Percentiles rank a stretch among this genome's conserved stretches.
Evolutionary conservation across 2,113 vertebrate species (phyloP).

Genomic region (Passer montanus): DNA sequence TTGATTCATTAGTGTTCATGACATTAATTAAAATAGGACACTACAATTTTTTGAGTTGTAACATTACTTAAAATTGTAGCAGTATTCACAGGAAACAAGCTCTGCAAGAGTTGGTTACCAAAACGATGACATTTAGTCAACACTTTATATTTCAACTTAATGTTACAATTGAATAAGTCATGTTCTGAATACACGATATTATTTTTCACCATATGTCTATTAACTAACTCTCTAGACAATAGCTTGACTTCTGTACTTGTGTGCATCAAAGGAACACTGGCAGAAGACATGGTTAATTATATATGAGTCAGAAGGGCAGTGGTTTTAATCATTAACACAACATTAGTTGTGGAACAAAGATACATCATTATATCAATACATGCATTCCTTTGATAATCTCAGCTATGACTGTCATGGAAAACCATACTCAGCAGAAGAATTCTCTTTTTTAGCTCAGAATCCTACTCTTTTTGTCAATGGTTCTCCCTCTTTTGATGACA

Average conservation of each 20-base stretch:
- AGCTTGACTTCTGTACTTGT: background rate
- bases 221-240: background rate
- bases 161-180: background rate
- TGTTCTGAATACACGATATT: background rate
- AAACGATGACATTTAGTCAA: background rate
- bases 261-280: background rate
- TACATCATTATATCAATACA: background rate
- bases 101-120: background rate
- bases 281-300: background rate
- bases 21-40: background rate
- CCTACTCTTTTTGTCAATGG: background rate
- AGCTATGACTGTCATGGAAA: background rate
- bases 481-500: background rate
- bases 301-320: background rate
- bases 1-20: background rate
- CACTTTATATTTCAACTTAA: background rate
- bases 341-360: background rate
- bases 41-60: background rate
- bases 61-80: background rate
- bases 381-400: background rate
- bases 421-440: background rate
- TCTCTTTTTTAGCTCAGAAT: background rate
- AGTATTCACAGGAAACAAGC: background rate
- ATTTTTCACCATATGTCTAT: background rate
- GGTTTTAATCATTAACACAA: background rate